Percentiles rank a stretch among this genome's conserved stretches.
phyloP scores from a whole-genome alignment of 1,140 invertebrate genomes.

The Sitophilus oryzae region DNA sequence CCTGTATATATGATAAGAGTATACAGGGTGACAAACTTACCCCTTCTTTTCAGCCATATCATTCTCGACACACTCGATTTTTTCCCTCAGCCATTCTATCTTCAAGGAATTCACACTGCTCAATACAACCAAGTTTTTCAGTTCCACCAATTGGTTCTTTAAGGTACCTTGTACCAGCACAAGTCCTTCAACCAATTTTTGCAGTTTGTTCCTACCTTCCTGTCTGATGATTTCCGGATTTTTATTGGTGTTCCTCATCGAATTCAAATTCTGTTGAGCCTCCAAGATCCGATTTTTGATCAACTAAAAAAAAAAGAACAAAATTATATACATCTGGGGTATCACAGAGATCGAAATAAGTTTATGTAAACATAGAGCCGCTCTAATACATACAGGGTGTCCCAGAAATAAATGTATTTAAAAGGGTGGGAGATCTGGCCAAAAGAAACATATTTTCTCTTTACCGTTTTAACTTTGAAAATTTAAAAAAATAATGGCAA shows the following conservation, averaged over 20 bases:
- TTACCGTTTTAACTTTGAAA: too few relatives aligned
- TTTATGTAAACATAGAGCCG: too few relatives aligned
- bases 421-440: too few relatives aligned
- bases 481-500: too few relatives aligned
- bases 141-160: constrained; percentile 12
- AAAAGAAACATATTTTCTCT: too few relatives aligned
- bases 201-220: constrained; percentile 11
- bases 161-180: constrained; percentile 10
- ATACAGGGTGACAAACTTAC: not conserved
- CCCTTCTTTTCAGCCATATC: constrained; percentile 1
- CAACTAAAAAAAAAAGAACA: constrained; percentile 1
- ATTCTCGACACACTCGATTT: constrained; percentile 15
- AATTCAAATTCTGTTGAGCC: constrained; percentile 1
- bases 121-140: constrained; percentile 8
- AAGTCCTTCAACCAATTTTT: constrained; percentile 15
- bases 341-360: too few relatives aligned
- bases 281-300: constrained; percentile 9
- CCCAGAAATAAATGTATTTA: too few relatives aligned
- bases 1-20: too few relatives aligned
- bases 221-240: constrained; percentile 15
- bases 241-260: constrained; percentile 21
- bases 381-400: too few relatives aligned
- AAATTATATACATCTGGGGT: too few relatives aligned
- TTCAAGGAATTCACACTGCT: constrained; percentile 10
- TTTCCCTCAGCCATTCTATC: constrained; percentile 10